These are phyloP conservation scores for Hydrophis major DNA, from an alignment of 2,797 vertebrate species.

Conservation along the genomic window DNA sequence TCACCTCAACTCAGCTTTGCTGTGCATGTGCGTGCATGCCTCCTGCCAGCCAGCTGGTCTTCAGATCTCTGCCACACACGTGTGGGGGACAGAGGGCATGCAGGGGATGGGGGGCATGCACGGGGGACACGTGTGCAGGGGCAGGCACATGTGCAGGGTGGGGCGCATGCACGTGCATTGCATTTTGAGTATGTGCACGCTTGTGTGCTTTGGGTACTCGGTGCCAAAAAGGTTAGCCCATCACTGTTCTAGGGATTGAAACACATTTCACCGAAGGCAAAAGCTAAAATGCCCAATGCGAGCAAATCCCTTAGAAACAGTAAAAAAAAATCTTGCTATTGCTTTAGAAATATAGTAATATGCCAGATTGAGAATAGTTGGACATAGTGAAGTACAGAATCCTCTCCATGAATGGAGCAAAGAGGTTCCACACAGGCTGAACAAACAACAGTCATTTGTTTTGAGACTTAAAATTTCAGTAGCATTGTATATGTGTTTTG, in stretches of 20 bases:
- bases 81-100: no score
- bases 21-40: rapidly evolving
- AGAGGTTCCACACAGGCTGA: conserved; percentile 19
- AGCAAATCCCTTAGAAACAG: background rate
- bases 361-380: background rate
- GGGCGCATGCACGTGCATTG: no score
- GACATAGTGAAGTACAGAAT: background rate
- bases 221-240: no score
- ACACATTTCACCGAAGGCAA: background rate
- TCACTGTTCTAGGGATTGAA: background rate
- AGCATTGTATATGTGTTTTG: background rate
- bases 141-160: no score
- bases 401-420: background rate
- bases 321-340: background rate
- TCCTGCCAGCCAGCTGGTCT: no score
- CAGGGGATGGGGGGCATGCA: no score
- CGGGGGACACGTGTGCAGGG: no score
- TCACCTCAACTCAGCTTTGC: no score
- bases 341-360: background rate
- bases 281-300: background rate
- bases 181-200: no score
- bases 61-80: no score
- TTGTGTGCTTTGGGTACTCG: no score
- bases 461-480: conserved; percentile 27
- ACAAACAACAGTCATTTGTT: background rate